phyloP scores from a whole-genome alignment of 2,113 vertebrate genomes.

The Euleptes europaea region DNA sequence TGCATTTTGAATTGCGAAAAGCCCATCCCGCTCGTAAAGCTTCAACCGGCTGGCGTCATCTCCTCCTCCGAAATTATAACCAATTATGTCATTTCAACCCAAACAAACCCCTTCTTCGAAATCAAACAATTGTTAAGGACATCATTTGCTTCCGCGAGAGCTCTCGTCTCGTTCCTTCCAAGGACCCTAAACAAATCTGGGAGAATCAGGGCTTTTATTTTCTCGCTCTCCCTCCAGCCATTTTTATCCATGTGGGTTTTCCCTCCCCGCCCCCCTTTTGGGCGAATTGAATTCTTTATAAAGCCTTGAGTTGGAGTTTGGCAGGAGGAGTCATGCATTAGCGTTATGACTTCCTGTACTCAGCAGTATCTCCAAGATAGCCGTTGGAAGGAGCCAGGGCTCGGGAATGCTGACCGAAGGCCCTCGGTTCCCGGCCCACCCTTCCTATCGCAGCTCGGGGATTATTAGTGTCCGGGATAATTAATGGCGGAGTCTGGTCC shows the following conservation, averaged over 20 bases:
- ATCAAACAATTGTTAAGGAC: no score
- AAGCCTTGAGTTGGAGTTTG: neutral
- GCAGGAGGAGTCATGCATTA: neutral
- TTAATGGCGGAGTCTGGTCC: neutral
- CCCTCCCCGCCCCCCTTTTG: neutral
- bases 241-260: no score
- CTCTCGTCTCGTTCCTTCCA: neutral
- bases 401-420: neutral
- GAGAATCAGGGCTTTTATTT: neutral
- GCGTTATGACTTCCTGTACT: constrained; percentile 19
- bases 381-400: neutral
- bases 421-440: neutral
- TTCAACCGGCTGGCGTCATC: no score
- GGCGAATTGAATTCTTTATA: neutral
- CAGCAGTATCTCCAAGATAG: neutral
- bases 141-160: no score
- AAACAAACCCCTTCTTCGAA: no score
- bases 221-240: neutral
- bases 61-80: no score
- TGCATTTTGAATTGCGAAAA: no score
- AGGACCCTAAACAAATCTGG: neutral
- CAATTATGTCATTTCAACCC: no score
- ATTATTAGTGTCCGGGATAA: neutral
- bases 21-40: no score
- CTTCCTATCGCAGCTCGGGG: neutral